Evolutionary conservation across 2,888 invertebrate species (phyloP), one percentile per base, ranked within the genome.

Genomic region (Drosophila gaucha): DNA sequence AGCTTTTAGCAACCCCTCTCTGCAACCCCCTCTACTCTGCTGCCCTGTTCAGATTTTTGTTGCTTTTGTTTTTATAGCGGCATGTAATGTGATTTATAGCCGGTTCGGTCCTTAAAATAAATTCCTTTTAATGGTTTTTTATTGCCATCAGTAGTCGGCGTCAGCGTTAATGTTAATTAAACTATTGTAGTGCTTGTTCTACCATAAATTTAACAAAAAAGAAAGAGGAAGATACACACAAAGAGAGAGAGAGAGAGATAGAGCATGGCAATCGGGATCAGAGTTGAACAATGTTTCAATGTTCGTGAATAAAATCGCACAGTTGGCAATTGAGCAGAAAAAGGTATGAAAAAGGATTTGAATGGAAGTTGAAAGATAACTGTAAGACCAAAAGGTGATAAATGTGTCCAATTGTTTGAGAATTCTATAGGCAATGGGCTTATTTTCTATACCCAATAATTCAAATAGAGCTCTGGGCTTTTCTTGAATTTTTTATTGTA

Each of bases 91-190:
- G 82, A 87, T 83, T 83, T 83, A 83, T 87, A 71, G 82, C 83
- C 88, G 63, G 74, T 73, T 85, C 79, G 82, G 88, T 87, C 86
- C 82, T 83, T 83, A 83, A 83, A 83, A 82, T 83, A 87, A 83
- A 83, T 87, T 83, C 82, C 88, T 69, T 83, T 85, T 83, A 83
- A 83, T 83, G 82, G 82, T 83, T 87, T 87, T 83, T 87, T 82
- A 82, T 87, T 82, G 82, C 82, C 82, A 67, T 76, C 87, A 87
- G 87, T 85, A 87, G 87, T 87, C 67, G 69, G 57, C 71, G 75
- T 77, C 78, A 69, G 85, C 87, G 85, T 85, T 83, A 87, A 83
- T 83, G 88, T 87, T 83, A 83, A 83, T 83, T 87, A 83, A 87
- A 83, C 82, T 87, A 83, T 87, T 85, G 68, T 87, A 85, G 68